Evolutionary conservation across 2,888 invertebrate genomes (phyloP).

Genomic region (Campoplex nolae): DNA sequence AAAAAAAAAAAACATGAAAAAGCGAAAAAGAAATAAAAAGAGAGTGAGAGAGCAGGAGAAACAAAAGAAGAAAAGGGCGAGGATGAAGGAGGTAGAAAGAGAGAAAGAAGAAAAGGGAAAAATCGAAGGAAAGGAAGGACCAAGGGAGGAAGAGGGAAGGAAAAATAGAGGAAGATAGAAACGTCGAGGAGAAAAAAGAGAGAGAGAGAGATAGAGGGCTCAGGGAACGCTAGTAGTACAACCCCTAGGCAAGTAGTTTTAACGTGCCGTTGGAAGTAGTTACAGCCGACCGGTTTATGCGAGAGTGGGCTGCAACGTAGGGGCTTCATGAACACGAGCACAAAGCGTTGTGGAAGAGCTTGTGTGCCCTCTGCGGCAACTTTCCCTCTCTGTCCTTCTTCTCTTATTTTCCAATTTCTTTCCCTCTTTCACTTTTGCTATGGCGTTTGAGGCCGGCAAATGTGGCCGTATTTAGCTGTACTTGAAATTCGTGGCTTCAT

Average conservation of each 20-base stretch:
- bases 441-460: constrained; percentile 49
- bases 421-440: constrained; percentile 5
- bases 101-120: neutral
- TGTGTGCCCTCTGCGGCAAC: constrained; percentile 46
- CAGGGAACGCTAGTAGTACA: constrained; percentile 42
- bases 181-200: neutral
- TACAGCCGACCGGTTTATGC: constrained; percentile 68
- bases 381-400: constrained; percentile 2
- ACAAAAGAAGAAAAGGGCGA: neutral
- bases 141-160: too few relatives aligned
- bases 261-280: constrained; percentile 66
- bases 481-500: constrained; percentile 43
- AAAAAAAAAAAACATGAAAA: neutral
- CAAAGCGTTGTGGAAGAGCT: constrained; percentile 26
- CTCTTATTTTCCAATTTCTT: constrained; percentile 7
- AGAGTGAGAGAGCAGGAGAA: neutral
- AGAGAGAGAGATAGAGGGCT: neutral
- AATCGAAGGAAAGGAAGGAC: neutral
- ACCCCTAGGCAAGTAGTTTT: constrained; percentile 59
- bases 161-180: constrained; percentile 1
- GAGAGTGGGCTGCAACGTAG: constrained; percentile 59
- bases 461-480: constrained; percentile 41
- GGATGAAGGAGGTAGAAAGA: neutral
- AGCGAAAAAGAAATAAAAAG: neutral
- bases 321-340: constrained; percentile 56